Base-by-base conservation (phyloP, 2,113 vertebrate genomes). In the Empidonax traillii region DNA sequence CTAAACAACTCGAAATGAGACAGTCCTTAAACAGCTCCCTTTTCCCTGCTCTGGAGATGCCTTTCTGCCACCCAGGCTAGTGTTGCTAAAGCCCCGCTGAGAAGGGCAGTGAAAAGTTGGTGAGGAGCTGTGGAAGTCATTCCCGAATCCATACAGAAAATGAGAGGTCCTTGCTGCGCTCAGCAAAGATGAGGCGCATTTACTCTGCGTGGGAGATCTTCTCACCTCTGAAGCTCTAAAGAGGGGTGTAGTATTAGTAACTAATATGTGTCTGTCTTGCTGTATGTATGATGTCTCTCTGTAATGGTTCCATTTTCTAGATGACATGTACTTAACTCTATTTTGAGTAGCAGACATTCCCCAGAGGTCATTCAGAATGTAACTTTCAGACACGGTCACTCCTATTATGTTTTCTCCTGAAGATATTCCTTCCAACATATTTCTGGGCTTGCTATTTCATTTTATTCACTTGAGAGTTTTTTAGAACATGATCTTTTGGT, bases 291-390 rank as follows among this genome's bases (percentile, higher is more conserved):
- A 93, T 81, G 39, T 23, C 52, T 71, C 67, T 52, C 56, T 92
- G 56, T 85, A 82, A 89, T 76, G 74, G 72, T 55, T 80, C 82
- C 20, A 69, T 93, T 91, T 95, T 71, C 78, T 91, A 51, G 49
- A 83, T 90, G 74, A 46, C 67, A 55, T 76, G 53, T 85, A 80
- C 67, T 89, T 79, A 87, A 53, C 51, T 75, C 51, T 82, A 8
- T 44, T 91, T 69, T 69, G 43, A 82, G 71, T 33, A 83, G 58
- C n/a, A 91, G 56, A 71, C 16, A 6, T 66, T 43, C 53, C 87
- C n/a, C 33, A 56, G 82, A 88, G 67, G 75, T 91, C 75, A 88
- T 83, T 94, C 22, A 3, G 35, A 85, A 91, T 69, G 33, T 66
- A 76, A 47, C 81, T 95, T 82, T 76, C 58, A 82, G 74, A 55